Conservation (phyloP, 2,888 invertebrate species). For the Agrypnus murinus region DNA sequence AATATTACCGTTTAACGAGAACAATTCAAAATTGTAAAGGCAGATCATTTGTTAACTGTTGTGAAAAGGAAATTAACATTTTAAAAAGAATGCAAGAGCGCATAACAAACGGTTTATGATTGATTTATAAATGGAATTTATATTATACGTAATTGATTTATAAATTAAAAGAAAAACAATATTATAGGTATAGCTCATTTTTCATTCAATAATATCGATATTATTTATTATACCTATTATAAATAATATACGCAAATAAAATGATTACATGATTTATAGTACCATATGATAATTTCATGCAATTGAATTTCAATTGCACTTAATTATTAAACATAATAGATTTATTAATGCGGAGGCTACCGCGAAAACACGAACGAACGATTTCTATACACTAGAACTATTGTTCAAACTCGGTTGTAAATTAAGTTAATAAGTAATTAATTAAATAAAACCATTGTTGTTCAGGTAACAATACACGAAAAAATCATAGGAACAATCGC, state of each 20-base stretch:
- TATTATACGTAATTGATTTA: too few relatives aligned
- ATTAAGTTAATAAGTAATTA: background rate
- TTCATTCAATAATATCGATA: too few relatives aligned
- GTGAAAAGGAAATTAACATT: too few relatives aligned
- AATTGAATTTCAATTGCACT: conserved; percentile 23
- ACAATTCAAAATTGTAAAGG: too few relatives aligned
- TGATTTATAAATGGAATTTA: too few relatives aligned
- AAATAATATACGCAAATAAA: background rate
- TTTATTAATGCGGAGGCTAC: conserved; percentile 22
- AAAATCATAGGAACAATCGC: conserved; percentile 10
- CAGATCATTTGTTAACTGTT: too few relatives aligned
- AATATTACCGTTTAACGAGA: too few relatives aligned
- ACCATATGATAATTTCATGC: conserved; percentile 11
- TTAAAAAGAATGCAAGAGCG: too few relatives aligned
- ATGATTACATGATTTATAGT: background rate
- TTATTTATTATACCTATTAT: background rate
- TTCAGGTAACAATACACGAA: conserved; percentile 3
- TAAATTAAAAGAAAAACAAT: too few relatives aligned
- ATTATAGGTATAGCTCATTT: too few relatives aligned
- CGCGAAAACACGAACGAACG: conserved; percentile 7
- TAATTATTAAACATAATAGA: conserved; percentile 15
- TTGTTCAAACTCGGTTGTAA: conserved; percentile 6
- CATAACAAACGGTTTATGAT: too few relatives aligned
- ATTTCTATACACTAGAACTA: conserved; percentile 14
- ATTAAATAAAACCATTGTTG: conserved; percentile 28